These are phyloP conservation scores for Stenchaetothrips biformis DNA, from an alignment of 2,888 invertebrate species.

Conservation along the genomic window DNA sequence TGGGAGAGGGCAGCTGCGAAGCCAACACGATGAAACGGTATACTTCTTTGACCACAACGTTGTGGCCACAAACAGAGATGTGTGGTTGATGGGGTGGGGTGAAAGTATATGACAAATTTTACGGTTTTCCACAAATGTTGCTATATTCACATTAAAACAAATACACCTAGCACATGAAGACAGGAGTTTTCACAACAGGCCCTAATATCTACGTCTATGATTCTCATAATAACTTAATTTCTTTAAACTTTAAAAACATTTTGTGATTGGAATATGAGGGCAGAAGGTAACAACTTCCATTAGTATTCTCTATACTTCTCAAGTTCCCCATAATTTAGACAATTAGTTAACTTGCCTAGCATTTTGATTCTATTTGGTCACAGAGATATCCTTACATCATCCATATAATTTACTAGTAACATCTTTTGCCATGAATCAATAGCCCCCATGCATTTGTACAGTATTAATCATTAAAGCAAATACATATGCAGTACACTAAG, in stretches of 20 bases:
- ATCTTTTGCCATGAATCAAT: constrained; percentile 22
- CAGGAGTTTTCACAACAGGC: constrained; percentile 20
- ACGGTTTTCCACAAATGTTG: not conserved
- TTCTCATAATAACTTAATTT: constrained; percentile 6
- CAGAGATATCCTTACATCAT: constrained; percentile 17
- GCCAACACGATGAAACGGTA: too few species aligned
- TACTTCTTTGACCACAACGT: too few species aligned
- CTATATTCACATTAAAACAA: constrained; percentile 24
- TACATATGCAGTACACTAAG: not conserved
- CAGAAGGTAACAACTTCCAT: not conserved
- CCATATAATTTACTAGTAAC: constrained; percentile 4
- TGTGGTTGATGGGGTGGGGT: not conserved
- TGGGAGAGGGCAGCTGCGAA: too few species aligned
- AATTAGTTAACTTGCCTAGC: constrained; percentile 8
- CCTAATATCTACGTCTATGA: constrained; percentile 4
- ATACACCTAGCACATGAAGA: constrained; percentile 18
- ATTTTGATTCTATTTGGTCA: constrained; percentile 25
- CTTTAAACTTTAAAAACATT: constrained; percentile 14
- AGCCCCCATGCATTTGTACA: not conserved
- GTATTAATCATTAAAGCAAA: not conserved
- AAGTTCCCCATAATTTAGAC: not conserved
- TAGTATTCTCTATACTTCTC: not conserved
- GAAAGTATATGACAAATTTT: not conserved
- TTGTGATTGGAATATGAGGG: constrained; percentile 12
- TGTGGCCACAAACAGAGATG: too few species aligned